Evolutionary conservation across 2,888 invertebrate genomes (phyloP).

Genomic region (Aleiodes testaceus): DNA sequence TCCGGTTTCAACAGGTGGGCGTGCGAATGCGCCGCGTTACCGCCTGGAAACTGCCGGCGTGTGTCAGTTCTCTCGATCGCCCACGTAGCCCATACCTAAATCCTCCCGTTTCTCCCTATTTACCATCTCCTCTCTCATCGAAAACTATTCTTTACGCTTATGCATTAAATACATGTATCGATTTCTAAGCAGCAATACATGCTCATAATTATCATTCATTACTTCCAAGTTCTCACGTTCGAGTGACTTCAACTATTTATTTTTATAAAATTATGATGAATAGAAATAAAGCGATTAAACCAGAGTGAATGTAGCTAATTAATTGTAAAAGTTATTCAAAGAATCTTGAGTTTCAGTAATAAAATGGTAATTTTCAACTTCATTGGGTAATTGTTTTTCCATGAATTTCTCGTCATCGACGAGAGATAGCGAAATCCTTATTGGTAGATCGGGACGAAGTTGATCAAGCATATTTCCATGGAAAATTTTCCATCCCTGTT

Average conservation of each 20-base stretch:
- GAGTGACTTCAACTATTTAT: background rate
- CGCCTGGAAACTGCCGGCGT: conserved; percentile 53
- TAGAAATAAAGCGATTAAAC: background rate
- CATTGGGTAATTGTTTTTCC: no score
- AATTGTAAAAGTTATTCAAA: no score
- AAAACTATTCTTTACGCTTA: background rate
- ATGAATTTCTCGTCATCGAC: no score
- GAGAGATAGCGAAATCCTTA: no score
- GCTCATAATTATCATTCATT: conserved; percentile 19
- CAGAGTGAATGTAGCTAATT: no score
- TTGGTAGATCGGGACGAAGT: no score
- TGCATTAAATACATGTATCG: conserved; percentile 3
- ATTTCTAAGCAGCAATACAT: conserved; percentile 15
- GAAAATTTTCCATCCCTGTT: no score
- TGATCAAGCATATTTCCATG: no score
- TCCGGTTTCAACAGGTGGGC: conserved; percentile 71
- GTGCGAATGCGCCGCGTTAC: conserved; percentile 63
- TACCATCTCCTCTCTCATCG: background rate
- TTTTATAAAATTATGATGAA: background rate
- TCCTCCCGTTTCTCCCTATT: background rate
- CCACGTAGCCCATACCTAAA: conserved; percentile 49
- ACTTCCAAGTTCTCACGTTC: conserved; percentile 11
- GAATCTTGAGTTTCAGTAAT: no score
- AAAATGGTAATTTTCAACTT: no score
- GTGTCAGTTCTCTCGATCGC: conserved; percentile 53